Evolutionary conservation across 2,113 vertebrate species (phyloP), one percentile per base, ranked within the genome.

Genomic region (Thinocorus orbignyianus): DNA sequence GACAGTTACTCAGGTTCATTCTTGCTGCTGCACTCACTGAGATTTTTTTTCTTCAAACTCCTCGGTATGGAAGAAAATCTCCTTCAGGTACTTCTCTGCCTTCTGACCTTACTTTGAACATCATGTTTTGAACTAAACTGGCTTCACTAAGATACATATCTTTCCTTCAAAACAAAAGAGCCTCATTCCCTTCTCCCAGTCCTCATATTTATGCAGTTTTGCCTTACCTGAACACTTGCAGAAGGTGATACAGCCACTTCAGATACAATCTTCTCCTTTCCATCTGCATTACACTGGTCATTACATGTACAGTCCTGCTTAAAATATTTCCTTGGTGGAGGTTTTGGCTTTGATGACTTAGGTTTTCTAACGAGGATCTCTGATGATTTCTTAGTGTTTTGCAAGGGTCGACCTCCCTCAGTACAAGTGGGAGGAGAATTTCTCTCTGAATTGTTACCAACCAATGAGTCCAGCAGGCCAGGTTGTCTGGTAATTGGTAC

Each of bases 251-350:
- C 74, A 58, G 72, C 81, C 24, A 65, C 91, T 54, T 78, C 85
- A 0, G 68, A 76, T 10, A 49, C 71, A 17, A 97, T 95, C 24
- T 93, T 93, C 96, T 81, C 92, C 86, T 94, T 98, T 61, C 94
- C 95, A 39, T 49, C 93, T 97, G 69, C 83, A 62, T 91, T 96
- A 97, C 20, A 84, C 76, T 90, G 94, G 30, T 98, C 98, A 62
- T 96, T 97, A 54, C 93, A 97, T 3, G 88, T 95, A 72, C 97
- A 96, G 68, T 98, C 99, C 81, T 98, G 98, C 93, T 98, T 98
- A 93, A 98, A 98, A 93, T 98, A 98, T 78, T 98, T 98, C 54
- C 97, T 97, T 16, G 98, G 98, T 16, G 98, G 98, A 42, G 98
- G 98, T 73, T 98, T 98, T 90, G 97, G 98, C 82, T 97, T 99